Base-by-base conservation (phyloP, 1,140 invertebrate genomes). In the Ceratosolen fusciceps region DNA sequence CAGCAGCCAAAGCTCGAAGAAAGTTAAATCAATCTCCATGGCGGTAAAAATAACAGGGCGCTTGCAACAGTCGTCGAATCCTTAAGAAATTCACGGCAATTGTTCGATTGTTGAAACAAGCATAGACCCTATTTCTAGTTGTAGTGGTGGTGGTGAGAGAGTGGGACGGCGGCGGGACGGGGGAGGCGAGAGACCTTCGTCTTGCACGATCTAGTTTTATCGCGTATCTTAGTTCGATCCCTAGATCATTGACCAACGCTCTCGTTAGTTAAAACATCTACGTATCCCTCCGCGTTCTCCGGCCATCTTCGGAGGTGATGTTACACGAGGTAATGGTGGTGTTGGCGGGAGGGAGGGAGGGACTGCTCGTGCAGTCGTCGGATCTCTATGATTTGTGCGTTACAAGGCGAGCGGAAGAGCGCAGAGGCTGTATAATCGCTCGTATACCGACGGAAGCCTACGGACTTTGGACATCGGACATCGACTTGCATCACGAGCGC, bases 61-160 rank as follows among this genome's bases (percentile, higher is more conserved):
- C 34, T 29, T 56, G 12, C 47, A 19, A 8, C 1, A 10, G 49
- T 56, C 29, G 9, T 54, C 12, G 56, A 73, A 73, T 73, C 26
- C 3, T 5, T 24, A 73, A 1, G 24, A 29, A 73, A 73, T 56
- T 37, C n/a, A 37, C 37, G 71, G 14, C 39, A 43, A 74, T 58
- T 58, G 24, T 39, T 74, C 21, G 9, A 58, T 39, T 74, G 24
- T 74, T 74, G 24, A 74, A 39, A 49, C n/a, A n/a, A n/a, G n/a
- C n/a, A n/a, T n/a, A n/a, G n/a, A n/a, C n/a, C n/a, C n/a, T n/a
- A n/a, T n/a, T n/a, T n/a, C n/a, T n/a, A n/a, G n/a, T n/a, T n/a
- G n/a, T n/a, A n/a, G n/a, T n/a, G n/a, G n/a, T n/a, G n/a, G n/a
- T n/a, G n/a, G n/a, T n/a, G n/a, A n/a, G n/a, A n/a, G n/a, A n/a